phyloP scores from a whole-genome alignment of 2,113 vertebrate species.

The Hymenochirus boettgeri region DNA sequence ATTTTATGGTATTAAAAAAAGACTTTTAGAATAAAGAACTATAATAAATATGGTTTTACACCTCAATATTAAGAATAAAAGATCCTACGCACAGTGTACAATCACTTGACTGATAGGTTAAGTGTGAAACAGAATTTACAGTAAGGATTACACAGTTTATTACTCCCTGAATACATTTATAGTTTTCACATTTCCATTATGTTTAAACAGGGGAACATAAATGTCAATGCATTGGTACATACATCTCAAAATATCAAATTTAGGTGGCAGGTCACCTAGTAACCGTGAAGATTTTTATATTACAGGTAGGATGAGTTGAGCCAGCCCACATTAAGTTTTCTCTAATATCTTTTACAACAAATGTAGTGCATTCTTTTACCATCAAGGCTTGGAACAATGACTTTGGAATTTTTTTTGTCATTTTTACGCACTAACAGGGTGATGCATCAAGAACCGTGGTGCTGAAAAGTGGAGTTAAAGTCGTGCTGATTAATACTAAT shows the following conservation, averaged over 20 bases:
- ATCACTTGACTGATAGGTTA: too few species aligned
- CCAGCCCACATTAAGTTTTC: constrained; percentile 11
- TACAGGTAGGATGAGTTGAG: constrained; percentile 8
- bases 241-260: constrained; percentile 10
- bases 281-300: constrained; percentile 5
- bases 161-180: not conserved
- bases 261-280: constrained; percentile 12
- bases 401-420: too few species aligned
- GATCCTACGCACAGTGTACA: too few species aligned
- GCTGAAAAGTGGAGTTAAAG: too few species aligned
- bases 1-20: too few species aligned
- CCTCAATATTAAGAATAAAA: too few species aligned
- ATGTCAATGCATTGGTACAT: not conserved
- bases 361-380: constrained; percentile 15
- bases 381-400: constrained; percentile 7
- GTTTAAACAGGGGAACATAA: constrained; percentile 6
- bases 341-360: constrained; percentile 17
- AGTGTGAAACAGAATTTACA: not conserved
- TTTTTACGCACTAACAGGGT: too few species aligned
- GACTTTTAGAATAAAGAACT: too few species aligned
- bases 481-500: too few species aligned
- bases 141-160: too few species aligned
- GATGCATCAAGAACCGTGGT: too few species aligned
- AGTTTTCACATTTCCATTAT: constrained; percentile 1
- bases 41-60: too few species aligned